These are phyloP conservation scores for Nomada goodeniana DNA, from an alignment of 2,888 invertebrate genomes.

Conservation along the genomic window DNA sequence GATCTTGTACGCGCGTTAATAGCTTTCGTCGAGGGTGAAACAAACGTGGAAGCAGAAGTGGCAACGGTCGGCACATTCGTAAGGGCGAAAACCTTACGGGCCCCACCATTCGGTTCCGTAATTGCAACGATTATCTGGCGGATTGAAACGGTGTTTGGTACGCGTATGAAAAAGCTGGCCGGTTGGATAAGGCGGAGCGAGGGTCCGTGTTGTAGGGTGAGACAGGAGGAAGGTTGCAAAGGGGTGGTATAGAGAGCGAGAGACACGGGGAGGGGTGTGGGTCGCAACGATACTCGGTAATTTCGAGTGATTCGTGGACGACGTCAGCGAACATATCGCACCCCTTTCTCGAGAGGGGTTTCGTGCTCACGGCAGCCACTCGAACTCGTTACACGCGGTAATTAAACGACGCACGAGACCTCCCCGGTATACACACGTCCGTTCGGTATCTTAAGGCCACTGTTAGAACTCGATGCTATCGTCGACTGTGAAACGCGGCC, in stretches of 20 bases:
- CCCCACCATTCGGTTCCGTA: background rate
- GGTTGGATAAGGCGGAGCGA: slow-evolving; percentile 52
- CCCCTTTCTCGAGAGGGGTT: slow-evolving; percentile 74
- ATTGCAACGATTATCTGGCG: slow-evolving; percentile 35
- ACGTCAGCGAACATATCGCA: slow-evolving; percentile 76
- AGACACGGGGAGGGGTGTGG: slow-evolving; percentile 18
- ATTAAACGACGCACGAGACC: slow-evolving; percentile 84
- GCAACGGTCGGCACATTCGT: background rate
- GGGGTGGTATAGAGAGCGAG: slow-evolving; percentile 27
- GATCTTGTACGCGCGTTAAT: background rate
- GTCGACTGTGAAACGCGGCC: background rate
- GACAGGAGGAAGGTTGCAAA: slow-evolving; percentile 42
- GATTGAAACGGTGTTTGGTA: slow-evolving; percentile 38
- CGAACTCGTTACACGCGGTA: slow-evolving; percentile 84
- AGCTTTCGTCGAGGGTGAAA: background rate
- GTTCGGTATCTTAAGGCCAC: slow-evolving; percentile 70
- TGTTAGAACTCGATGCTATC: slow-evolving; percentile 71
- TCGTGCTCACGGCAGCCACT: slow-evolving; percentile 83
- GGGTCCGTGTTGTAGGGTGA: slow-evolving; percentile 39
- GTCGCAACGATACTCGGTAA: slow-evolving; percentile 74
- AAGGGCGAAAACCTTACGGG: background rate
- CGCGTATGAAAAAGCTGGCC: slow-evolving; percentile 27
- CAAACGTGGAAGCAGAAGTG: background rate
- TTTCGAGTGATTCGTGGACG: slow-evolving; percentile 77
- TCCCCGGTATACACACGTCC: slow-evolving; percentile 57